phyloP scores from a whole-genome alignment of 2,888 invertebrate genomes.

The Dryadula phaetusa region DNA sequence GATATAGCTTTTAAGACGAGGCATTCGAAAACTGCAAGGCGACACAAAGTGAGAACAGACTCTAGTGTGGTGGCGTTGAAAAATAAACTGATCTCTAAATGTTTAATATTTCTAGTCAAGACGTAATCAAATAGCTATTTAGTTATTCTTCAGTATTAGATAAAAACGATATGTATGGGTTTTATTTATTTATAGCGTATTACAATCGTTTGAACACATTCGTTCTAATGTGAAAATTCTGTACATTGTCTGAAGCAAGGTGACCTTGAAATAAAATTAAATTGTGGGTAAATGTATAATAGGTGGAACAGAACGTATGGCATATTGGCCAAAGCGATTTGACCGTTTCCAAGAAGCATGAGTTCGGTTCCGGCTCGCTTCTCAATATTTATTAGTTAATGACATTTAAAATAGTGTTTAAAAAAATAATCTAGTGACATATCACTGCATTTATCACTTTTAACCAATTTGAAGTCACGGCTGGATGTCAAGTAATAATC shows the following conservation, averaged over 20 bases:
- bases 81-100: slow-evolving; percentile 67
- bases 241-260: not conserved
- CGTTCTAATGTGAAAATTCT: not conserved
- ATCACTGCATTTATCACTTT: not conserved
- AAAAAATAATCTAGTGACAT: not conserved
- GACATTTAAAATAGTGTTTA: no score
- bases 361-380: no score
- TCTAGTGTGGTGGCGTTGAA: slow-evolving; percentile 45
- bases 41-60: slow-evolving; percentile 50
- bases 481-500: not conserved
- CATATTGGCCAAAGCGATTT: no score
- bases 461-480: not conserved
- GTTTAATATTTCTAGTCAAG: slow-evolving; percentile 78
- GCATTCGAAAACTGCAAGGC: slow-evolving; percentile 37
- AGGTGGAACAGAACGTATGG: no score
- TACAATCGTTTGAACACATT: slow-evolving; percentile 51
- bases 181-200: slow-evolving; percentile 57
- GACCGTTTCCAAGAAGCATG: no score
- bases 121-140: slow-evolving; percentile 66
- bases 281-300: no score
- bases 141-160: slow-evolving; percentile 58
- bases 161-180: slow-evolving; percentile 47
- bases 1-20: slow-evolving; percentile 1
- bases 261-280: no score
- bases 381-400: no score